Evolutionary conservation across 2,113 vertebrate species (phyloP).

Genomic region (Equus przewalskii): DNA sequence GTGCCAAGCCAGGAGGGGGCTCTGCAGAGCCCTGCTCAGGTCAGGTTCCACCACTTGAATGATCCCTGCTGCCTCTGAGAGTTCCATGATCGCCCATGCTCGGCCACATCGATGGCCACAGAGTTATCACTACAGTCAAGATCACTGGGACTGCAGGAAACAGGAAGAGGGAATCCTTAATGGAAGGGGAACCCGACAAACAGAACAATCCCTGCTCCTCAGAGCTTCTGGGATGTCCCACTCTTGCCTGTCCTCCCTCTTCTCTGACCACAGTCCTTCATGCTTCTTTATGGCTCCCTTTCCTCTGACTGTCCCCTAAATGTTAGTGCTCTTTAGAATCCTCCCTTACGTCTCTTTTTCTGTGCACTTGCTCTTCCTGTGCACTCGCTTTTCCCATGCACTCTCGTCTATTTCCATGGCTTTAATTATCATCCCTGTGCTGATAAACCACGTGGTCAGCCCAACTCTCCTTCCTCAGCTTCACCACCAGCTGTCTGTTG

Average conservation of each 20-base stretch:
- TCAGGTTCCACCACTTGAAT: not conserved
- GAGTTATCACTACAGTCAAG: not conserved
- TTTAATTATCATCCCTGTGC: not conserved
- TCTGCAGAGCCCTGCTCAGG: not conserved
- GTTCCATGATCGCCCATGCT: not conserved
- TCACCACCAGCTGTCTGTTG: too few species aligned
- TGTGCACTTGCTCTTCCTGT: not conserved
- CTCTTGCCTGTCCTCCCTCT: not conserved
- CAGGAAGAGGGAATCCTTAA: not conserved
- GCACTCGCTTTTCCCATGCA: too few species aligned
- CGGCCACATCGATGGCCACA: not conserved
- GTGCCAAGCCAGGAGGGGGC: not conserved
- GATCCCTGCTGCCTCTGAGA: not conserved
- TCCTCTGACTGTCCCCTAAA: not conserved
- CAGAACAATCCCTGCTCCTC: not conserved
- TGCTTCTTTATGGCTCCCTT: not conserved
- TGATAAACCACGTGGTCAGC: not conserved
- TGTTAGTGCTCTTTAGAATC: not conserved
- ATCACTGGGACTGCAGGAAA: not conserved
- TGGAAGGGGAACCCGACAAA: too few species aligned
- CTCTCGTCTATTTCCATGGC: too few species aligned
- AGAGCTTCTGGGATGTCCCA: too few species aligned
- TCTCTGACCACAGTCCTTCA: not conserved
- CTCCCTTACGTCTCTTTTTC: not conserved
- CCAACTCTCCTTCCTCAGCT: not conserved